phyloP scores from a whole-genome alignment of 2,888 invertebrate genomes.

The Eueremaeus valkanovi region DNA sequence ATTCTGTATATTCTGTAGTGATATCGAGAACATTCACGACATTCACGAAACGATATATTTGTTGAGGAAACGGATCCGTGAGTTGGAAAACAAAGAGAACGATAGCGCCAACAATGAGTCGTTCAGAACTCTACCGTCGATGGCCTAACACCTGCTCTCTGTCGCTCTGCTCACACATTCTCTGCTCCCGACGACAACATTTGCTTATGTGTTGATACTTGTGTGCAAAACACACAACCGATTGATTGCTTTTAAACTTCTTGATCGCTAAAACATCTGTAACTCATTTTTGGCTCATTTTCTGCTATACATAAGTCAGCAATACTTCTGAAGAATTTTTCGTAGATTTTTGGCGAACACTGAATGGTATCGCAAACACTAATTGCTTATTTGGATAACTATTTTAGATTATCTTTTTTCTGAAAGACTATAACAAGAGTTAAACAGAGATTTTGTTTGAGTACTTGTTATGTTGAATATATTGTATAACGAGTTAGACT shows the following conservation, averaged over 20 bases:
- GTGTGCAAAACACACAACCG: conserved; percentile 30
- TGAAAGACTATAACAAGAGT: neutral
- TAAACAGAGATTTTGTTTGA: neutral
- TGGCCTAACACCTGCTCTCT: conserved; percentile 21
- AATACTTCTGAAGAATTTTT: neutral
- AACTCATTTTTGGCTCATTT: conserved; percentile 25
- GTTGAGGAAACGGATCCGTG: conserved; percentile 16
- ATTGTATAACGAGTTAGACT: neutral
- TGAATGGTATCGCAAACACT: neutral
- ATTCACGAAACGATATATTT: conserved; percentile 23
- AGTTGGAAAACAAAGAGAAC: conserved; percentile 27
- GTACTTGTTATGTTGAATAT: neutral
- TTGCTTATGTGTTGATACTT: conserved; percentile 17
- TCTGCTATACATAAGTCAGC: conserved; percentile 4
- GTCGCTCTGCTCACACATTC: neutral
- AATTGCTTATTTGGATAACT: conserved; percentile 32
- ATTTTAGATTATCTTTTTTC: conserved; percentile 17
- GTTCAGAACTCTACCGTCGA: conserved; percentile 5
- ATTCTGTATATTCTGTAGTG: neutral
- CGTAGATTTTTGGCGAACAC: neutral
- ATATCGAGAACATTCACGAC: conserved; percentile 8
- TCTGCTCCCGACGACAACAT: neutral
- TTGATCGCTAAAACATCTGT: conserved; percentile 36
- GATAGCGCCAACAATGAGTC: conserved; percentile 23
- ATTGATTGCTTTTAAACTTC: conserved; percentile 25